These are phyloP conservation scores for Myiopsitta monachus DNA, from an alignment of 2,113 vertebrate species.

Conservation along the genomic window DNA sequence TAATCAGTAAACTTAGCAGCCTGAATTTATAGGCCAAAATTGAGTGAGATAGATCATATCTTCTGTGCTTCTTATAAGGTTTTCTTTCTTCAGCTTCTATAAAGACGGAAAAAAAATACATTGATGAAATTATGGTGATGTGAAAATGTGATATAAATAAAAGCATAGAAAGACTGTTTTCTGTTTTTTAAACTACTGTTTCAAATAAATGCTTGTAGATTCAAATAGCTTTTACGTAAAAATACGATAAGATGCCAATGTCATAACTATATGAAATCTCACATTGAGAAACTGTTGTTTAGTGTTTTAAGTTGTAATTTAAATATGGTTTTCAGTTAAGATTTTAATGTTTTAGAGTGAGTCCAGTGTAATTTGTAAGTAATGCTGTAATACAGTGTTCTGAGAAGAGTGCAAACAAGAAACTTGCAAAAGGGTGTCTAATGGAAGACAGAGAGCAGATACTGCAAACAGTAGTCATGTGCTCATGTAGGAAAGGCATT, in stretches of 20 bases:
- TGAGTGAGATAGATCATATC: not conserved
- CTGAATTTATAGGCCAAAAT: not conserved
- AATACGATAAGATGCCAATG: not conserved
- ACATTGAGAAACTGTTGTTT: not conserved
- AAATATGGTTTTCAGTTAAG: not conserved
- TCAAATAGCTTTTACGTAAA: not conserved
- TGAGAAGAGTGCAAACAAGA: not conserved
- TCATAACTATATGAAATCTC: not conserved
- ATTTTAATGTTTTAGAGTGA: not conserved
- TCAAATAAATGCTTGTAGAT: not conserved
- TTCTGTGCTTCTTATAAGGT: not conserved
- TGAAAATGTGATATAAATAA: not conserved
- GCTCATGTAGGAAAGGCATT: not conserved
- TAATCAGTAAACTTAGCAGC: not conserved
- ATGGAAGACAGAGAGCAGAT: rapidly evolving
- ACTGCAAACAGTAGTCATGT: not conserved
- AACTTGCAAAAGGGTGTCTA: not conserved
- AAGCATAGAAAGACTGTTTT: not conserved
- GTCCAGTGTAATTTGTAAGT: not conserved
- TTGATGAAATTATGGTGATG: not conserved
- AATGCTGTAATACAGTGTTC: not conserved
- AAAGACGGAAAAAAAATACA: not conserved
- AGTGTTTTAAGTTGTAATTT: not conserved
- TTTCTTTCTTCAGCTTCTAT: not conserved
- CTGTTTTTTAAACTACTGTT: not conserved